phyloP scores from a whole-genome alignment of 2,797 vertebrate genomes.

The Babyrousa celebensis region DNA sequence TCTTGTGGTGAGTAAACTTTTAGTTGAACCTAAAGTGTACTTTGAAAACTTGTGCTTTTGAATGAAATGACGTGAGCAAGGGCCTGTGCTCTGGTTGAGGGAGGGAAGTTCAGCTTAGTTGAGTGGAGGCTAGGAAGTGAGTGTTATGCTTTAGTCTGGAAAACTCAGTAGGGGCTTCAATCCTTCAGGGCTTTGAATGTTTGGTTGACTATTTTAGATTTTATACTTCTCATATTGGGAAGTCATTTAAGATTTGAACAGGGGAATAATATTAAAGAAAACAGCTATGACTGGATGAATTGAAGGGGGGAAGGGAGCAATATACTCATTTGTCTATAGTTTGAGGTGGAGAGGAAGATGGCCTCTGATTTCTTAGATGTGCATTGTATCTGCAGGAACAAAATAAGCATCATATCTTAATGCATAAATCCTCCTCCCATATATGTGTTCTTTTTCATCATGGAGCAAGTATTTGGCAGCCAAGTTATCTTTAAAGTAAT shows the following conservation, averaged over 20 bases:
- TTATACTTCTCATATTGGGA: conserved; percentile 10
- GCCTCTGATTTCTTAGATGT: neutral
- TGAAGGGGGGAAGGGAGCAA: neutral
- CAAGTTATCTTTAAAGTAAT: conserved; percentile 77
- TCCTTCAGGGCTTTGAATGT: neutral
- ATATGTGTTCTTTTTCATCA: conserved; percentile 34
- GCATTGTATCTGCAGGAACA: neutral
- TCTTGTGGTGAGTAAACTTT: conserved; percentile 19
- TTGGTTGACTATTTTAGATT: conserved; percentile 6
- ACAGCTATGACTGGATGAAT: neutral
- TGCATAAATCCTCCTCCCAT: conserved; percentile 2
- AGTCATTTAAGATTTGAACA: conserved; percentile 33
- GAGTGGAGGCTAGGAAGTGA: neutral
- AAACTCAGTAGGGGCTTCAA: neutral
- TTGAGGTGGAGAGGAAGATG: neutral
- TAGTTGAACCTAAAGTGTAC: conserved; percentile 7
- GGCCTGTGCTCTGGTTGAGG: neutral
- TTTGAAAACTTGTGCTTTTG: conserved; percentile 48
- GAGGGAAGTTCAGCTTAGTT: neutral
- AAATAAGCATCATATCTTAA: conserved; percentile 45
- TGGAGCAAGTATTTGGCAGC: conserved; percentile 72
- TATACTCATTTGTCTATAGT: neutral
- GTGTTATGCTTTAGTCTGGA: neutral
- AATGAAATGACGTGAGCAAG: neutral
- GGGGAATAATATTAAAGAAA: conserved; percentile 37